These are phyloP conservation scores for Apis dorsata DNA, from an alignment of 1,140 invertebrate genomes.

Conservation along the genomic window DNA sequence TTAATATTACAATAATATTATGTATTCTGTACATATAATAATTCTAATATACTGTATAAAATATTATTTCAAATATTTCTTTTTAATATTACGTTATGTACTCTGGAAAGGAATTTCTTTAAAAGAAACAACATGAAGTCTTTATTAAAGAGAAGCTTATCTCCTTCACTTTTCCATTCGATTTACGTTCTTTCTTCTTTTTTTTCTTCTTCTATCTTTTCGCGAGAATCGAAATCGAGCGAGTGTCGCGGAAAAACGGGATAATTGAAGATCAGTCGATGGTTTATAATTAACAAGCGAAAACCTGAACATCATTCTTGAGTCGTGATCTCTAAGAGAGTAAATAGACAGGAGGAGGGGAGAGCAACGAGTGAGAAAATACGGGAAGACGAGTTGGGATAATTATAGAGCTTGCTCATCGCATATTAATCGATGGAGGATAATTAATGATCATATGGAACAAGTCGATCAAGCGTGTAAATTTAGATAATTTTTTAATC, in stretches of 20 bases:
- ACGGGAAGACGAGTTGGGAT: neutral
- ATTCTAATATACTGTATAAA: too few species aligned
- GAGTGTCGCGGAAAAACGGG: neutral
- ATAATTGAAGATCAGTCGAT: constrained; percentile 4
- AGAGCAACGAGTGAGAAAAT: neutral
- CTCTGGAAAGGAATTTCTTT: neutral
- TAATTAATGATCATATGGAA: neutral
- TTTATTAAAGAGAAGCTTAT: neutral
- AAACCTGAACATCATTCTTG: neutral
- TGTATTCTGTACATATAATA: too few species aligned
- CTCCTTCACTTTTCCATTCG: neutral
- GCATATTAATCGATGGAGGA: neutral
- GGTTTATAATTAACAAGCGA: constrained; percentile 13
- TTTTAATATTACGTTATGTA: too few species aligned
- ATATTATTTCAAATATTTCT: too few species aligned
- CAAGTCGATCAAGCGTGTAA: neutral
- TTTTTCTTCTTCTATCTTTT: too few species aligned
- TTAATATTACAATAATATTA: too few species aligned
- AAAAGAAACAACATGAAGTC: neutral
- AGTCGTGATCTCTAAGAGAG: neutral
- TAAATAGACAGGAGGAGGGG: neutral
- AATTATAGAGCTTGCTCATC: neutral
- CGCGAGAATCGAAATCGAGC: neutral
- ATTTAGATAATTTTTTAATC: neutral
- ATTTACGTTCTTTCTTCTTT: neutral